phyloP scores from a whole-genome alignment of 2,888 invertebrate genomes.

The Catocala fraxini region DNA sequence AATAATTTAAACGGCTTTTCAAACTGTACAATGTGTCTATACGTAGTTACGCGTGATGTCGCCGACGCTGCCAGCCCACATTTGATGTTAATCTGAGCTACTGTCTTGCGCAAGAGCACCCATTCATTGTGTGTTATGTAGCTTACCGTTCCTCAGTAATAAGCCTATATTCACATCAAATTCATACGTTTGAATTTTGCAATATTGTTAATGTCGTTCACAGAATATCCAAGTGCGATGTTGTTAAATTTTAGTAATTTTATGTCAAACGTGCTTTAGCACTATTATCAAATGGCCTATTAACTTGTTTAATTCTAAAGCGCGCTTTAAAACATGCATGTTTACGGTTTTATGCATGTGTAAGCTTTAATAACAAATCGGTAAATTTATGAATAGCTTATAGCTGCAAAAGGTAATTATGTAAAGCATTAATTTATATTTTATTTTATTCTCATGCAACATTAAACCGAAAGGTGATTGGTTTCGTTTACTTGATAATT shows the following conservation, averaged over 20 bases:
- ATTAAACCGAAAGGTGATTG: no score
- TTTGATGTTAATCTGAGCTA: conserved; percentile 55
- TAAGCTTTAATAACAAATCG: conserved; percentile 1
- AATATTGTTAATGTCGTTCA: background rate
- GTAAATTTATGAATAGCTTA: no score
- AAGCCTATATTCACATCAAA: background rate
- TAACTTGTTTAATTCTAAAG: conserved; percentile 2
- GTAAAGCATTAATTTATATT: no score
- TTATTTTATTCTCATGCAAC: no score
- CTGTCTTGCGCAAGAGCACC: conserved; percentile 41
- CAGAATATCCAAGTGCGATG: conserved; percentile 2
- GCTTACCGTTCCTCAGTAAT: conserved; percentile 21
- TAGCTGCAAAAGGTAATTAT: no score
- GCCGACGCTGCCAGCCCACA: conserved; percentile 56
- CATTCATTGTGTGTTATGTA: conserved; percentile 34
- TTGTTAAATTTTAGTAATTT: conserved; percentile 7
- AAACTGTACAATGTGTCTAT: background rate
- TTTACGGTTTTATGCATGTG: background rate
- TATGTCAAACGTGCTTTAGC: conserved; percentile 15
- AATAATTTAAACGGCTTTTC: conserved; percentile 5
- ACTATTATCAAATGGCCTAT: conserved; percentile 7
- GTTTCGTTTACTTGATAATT: no score
- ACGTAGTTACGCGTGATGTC: conserved; percentile 36
- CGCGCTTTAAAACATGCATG: background rate
- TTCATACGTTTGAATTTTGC: background rate